Evolutionary conservation across 2,113 vertebrate species (phyloP).

Genomic region (Chrysochloris asiatica): DNA sequence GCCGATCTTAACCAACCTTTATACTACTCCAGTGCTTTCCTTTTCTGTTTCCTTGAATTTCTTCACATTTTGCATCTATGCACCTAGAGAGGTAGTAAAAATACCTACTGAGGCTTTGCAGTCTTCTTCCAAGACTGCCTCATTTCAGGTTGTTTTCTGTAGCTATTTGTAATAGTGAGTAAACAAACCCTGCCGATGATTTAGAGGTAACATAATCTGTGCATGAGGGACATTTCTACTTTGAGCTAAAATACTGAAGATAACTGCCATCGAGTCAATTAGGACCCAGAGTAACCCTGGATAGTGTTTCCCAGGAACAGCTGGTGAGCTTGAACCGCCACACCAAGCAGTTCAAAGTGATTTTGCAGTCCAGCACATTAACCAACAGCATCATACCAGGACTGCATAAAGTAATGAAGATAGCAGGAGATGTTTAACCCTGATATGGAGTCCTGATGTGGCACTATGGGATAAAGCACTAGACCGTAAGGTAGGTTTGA

Average conservation of each 20-base stretch:
- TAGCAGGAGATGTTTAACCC: too few relatives aligned
- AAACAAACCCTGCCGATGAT: not conserved
- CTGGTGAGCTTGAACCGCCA: too few relatives aligned
- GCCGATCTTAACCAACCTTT: not conserved
- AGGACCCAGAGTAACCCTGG: too few relatives aligned
- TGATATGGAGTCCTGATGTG: too few relatives aligned
- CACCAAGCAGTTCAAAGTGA: too few relatives aligned
- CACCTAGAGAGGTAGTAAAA: not conserved
- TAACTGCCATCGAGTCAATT: not conserved
- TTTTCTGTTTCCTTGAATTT: not conserved
- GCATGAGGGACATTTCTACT: not conserved
- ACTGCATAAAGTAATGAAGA: too few relatives aligned
- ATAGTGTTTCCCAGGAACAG: too few relatives aligned
- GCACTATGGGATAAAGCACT: too few relatives aligned
- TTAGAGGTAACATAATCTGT: not conserved
- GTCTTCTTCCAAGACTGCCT: not conserved
- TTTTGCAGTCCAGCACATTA: too few relatives aligned
- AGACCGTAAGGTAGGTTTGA: too few relatives aligned
- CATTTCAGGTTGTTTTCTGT: not conserved
- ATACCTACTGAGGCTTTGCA: not conserved
- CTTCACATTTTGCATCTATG: not conserved
- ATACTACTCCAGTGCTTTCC: not conserved
- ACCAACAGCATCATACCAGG: too few relatives aligned
- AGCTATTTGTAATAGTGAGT: not conserved
- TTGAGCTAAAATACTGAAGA: not conserved